Conservation (phyloP, 2,888 invertebrate species). For the Ptilodon capucinus region DNA sequence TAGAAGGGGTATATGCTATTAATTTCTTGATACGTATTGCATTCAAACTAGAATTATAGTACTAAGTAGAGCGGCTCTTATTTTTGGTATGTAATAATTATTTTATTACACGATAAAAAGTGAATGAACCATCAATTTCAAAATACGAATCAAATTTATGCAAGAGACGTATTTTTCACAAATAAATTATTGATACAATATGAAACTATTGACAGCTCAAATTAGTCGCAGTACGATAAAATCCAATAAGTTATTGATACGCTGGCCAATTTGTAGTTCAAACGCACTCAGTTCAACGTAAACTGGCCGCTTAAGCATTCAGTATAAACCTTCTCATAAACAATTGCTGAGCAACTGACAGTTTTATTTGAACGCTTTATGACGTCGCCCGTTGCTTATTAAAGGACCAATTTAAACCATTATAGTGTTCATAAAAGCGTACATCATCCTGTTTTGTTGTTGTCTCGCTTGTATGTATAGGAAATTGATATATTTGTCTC, state of each 20-base stretch:
- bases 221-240: neutral
- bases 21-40: too few relatives aligned
- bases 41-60: too few relatives aligned
- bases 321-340: neutral
- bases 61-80: too few relatives aligned
- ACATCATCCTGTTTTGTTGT: conserved; percentile 75
- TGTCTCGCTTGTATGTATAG: conserved; percentile 41
- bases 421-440: conserved; percentile 77
- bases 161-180: too few relatives aligned
- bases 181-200: neutral
- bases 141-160: too few relatives aligned
- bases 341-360: conserved; percentile 30
- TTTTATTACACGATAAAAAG: too few relatives aligned
- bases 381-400: conserved; percentile 68
- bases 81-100: too few relatives aligned
- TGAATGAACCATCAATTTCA: too few relatives aligned
- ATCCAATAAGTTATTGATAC: neutral
- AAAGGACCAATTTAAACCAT: conserved; percentile 80
- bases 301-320: conserved; percentile 2
- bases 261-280: neutral
- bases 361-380: conserved; percentile 69
- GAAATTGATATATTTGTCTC: conserved; percentile 36
- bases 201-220: neutral
- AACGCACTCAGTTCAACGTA: neutral
- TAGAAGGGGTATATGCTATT: too few relatives aligned